A percentile compares a stretch with the other conserved stretches of the same genome.
These are phyloP conservation scores for Mormyrus hasselquistii DNA, from an alignment of 2,797 vertebrate genomes.

Conservation along the genomic window DNA sequence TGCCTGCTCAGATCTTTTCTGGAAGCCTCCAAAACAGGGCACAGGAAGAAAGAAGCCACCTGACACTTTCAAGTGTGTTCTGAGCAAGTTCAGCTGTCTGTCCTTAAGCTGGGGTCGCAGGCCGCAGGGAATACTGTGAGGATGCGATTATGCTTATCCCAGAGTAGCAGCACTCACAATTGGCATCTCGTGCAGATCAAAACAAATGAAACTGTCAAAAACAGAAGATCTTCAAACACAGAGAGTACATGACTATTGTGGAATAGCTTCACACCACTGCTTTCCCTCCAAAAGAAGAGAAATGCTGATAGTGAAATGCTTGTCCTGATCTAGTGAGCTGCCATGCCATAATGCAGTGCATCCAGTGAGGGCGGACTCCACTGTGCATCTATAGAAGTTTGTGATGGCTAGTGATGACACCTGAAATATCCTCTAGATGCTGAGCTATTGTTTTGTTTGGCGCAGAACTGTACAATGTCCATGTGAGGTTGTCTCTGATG, in stretches of 20 bases:
- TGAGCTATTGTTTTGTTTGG: neutral
- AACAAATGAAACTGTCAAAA: slow-evolving; percentile 21
- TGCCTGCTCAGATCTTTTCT: neutral
- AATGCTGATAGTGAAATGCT: neutral
- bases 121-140: neutral
- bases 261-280: neutral
- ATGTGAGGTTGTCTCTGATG: neutral
- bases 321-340: neutral
- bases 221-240: slow-evolving; percentile 17
- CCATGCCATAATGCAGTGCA: neutral
- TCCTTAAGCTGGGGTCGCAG: neutral
- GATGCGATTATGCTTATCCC: neutral
- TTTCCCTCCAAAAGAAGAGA: neutral
- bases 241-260: neutral
- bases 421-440: neutral
- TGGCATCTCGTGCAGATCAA: slow-evolving; percentile 19
- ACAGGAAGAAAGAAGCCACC: neutral
- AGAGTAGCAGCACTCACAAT: neutral
- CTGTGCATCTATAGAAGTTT: neutral
- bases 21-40: neutral
- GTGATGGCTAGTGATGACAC: neutral
- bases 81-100: neutral
- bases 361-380: neutral
- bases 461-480: neutral
- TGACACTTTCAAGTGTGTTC: neutral